Conservation (phyloP, 2,113 vertebrate genomes). For the Rynchops niger region DNA sequence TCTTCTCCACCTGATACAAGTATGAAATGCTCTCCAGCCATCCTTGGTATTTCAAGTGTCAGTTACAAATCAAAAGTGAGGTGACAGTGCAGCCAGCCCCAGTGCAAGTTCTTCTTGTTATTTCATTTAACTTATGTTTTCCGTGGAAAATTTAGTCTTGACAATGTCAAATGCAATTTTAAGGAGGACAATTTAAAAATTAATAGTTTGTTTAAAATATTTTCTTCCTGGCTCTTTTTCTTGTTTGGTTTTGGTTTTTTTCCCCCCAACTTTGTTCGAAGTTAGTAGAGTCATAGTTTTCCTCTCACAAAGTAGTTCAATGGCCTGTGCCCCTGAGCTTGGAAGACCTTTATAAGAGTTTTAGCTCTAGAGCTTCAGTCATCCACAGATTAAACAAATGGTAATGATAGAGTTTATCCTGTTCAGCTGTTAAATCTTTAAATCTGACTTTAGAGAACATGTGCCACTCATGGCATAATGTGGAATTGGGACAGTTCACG, state of each 20-base stretch:
- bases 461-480: neutral
- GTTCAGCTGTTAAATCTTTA: neutral
- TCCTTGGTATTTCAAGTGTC: neutral
- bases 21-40: neutral
- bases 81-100: neutral
- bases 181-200: neutral
- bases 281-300: neutral
- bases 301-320: neutral
- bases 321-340: neutral
- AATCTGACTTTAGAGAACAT: constrained; percentile 13
- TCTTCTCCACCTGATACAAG: neutral
- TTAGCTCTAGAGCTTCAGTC: neutral
- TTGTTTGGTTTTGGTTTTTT: neutral
- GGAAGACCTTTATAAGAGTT: neutral
- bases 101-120: neutral
- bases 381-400: constrained; percentile 1
- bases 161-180: neutral
- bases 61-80: neutral
- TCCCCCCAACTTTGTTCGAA: neutral
- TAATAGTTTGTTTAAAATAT: neutral
- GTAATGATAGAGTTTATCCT: neutral
- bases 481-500: neutral
- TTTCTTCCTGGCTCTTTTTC: neutral
- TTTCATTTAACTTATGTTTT: neutral
- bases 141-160: neutral